These are phyloP conservation scores for Peromyscus californicus DNA, from an alignment of 2,113 vertebrate species.

Conservation along the genomic window DNA sequence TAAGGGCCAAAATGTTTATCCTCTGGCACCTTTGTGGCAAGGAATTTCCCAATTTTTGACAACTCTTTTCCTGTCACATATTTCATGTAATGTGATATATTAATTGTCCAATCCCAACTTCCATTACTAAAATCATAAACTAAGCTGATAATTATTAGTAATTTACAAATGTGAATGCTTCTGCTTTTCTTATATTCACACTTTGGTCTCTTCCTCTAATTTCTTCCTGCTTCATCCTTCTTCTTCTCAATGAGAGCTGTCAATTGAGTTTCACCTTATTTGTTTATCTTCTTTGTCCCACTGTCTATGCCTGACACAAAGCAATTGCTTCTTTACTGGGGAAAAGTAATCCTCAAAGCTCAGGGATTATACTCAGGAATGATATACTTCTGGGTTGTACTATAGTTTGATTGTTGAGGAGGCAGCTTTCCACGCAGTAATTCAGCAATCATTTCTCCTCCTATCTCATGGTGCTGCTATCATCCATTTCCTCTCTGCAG, in stretches of 20 bases:
- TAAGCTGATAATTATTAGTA: background rate
- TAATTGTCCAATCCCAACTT: background rate
- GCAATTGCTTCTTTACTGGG: background rate
- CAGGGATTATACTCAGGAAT: background rate
- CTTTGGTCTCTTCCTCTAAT: background rate
- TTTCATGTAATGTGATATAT: background rate
- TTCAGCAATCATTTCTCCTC: background rate
- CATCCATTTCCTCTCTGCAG: background rate
- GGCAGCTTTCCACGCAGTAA: background rate
- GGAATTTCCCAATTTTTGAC: background rate
- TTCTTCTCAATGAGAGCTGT: background rate
- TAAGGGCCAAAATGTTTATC: background rate
- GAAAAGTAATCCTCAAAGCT: background rate
- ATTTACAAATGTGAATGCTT: background rate
- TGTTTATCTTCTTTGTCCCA: background rate
- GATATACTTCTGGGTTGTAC: background rate
- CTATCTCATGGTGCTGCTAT: background rate
- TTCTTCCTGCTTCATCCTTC: background rate
- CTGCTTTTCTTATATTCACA: background rate
- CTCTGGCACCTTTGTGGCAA: background rate
- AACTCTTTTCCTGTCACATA: background rate
- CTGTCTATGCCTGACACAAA: background rate
- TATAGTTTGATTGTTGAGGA: background rate
- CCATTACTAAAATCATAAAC: background rate
- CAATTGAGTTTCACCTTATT: background rate